A percentile compares a stretch with the other conserved stretches of the same genome.
Evolutionary conservation across 2,113 vertebrate genomes (phyloP).

Genomic region (Etia nguti): DNA sequence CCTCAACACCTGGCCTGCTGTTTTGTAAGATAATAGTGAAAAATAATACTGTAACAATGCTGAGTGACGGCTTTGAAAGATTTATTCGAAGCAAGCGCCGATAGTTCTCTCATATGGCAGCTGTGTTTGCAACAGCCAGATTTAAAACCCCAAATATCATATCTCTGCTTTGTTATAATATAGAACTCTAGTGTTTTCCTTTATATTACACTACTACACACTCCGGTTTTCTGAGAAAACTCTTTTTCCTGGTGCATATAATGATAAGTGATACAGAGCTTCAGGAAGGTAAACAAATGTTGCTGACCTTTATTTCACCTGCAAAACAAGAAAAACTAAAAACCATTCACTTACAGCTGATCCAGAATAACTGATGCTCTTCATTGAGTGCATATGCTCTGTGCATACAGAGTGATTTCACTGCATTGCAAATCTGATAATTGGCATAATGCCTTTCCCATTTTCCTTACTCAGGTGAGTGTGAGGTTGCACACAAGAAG

Average conservation of each 20-base stretch:
- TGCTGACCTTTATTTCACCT: neutral
- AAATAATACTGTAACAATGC: constrained; percentile 20
- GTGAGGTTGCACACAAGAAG: neutral
- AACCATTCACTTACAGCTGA: neutral
- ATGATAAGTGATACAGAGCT: neutral
- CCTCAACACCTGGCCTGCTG: constrained; percentile 39
- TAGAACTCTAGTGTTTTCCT: neutral
- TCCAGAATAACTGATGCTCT: neutral
- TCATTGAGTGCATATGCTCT: neutral
- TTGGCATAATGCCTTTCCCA: neutral
- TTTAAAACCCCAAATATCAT: constrained; percentile 11
- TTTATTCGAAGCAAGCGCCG: neutral
- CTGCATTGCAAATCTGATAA: neutral
- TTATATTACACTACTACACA: neutral
- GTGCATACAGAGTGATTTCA: neutral
- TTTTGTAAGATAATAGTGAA: constrained; percentile 38
- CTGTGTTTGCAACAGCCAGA: neutral
- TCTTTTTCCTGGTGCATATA: neutral
- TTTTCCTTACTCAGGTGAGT: neutral
- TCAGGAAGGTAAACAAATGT: neutral
- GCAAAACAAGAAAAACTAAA: neutral
- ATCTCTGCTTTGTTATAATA: neutral
- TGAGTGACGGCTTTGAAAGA: constrained; percentile 7
- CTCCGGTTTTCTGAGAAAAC: neutral
- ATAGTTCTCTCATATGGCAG: neutral